A percentile compares a stretch with the other conserved stretches of the same genome.
These are phyloP conservation scores for Oryzias curvinotus DNA, from an alignment of 2,113 vertebrate genomes.

Conservation along the genomic window DNA sequence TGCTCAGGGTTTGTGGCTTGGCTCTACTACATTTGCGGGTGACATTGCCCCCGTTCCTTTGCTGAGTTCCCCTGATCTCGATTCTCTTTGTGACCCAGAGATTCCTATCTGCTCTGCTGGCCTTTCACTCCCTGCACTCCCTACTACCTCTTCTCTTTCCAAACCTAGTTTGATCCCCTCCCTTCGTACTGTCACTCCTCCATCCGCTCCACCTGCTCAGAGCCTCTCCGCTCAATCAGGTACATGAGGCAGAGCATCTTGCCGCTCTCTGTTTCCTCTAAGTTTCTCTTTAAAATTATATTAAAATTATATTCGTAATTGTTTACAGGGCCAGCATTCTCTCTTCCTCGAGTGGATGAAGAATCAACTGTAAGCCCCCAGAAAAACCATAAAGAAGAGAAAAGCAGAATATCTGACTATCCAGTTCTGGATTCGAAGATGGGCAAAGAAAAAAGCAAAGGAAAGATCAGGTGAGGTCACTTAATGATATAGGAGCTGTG, in stretches of 20 bases:
- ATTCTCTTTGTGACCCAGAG: constrained; percentile 73
- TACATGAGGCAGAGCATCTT: constrained; percentile 35
- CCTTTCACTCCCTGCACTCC: constrained; percentile 25
- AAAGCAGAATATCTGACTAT: constrained; percentile 39
- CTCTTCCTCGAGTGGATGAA: constrained; percentile 17
- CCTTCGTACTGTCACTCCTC: constrained; percentile 21
- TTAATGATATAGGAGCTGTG: not conserved
- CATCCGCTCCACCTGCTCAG: constrained; percentile 29
- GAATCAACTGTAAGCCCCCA: constrained; percentile 15
- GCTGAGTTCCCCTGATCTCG: constrained; percentile 75
- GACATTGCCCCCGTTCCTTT: constrained; percentile 67
- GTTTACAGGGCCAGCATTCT: constrained; percentile 24
- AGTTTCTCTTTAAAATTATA: not conserved
- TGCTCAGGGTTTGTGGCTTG: constrained; percentile 21
- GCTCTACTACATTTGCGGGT: not conserved
- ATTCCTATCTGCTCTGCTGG: constrained; percentile 30
- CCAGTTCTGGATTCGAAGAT: constrained; percentile 17
- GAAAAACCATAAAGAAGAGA: constrained; percentile 25
- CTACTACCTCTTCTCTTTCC: constrained; percentile 30
- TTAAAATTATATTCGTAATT: not conserved
- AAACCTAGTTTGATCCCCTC: constrained; percentile 30
- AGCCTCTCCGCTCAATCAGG: constrained; percentile 56
- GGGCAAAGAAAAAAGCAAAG: constrained; percentile 23
- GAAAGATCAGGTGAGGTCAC: constrained; percentile 56
- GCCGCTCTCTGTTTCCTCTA: not conserved